Base-by-base conservation (phyloP, 2,113 vertebrate species). In the Suricata suricatta region DNA sequence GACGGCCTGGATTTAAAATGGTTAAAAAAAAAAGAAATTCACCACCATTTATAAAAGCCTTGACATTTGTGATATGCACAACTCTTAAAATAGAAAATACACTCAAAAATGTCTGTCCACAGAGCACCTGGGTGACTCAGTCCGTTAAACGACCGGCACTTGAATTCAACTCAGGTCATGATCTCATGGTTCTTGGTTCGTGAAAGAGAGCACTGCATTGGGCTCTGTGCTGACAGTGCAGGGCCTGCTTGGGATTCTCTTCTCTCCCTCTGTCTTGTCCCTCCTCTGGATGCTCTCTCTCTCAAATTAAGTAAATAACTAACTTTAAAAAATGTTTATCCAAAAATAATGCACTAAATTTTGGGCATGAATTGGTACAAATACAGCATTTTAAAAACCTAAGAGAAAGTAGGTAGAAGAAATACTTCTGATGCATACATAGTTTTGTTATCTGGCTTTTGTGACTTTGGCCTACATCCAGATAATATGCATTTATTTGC, bases 331-430 rank as follows among this genome's bases (percentile, higher is more conserved):
- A 92, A 47, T 41, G 13, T 80, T 38, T 81, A 41, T 23, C 29
- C 3, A 81, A 93, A 96, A 94, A 85, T 71, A 80, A 66, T n/a
- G 14, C 44, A 35, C n/a, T 93, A 63, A 81, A 79, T 38, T 93
- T 97, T 95, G 94, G 64, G 93, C 5, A 63, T 23, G 38, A 88
- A 80, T 33, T 84, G 19, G 29, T 13, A 81, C 31, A 85, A 52
- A 90, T 1, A 50, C 77, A 82, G 31, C 50, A 88, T 77, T 94
- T 95, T 85, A 66, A 72, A 88, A 95, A 76, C 21, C 64, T 44
- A 9, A 7, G 57, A 72, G 86, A 88, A 88, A 33, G 60, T 63
- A 84, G 44, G 60, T 63, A 84, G 33, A 38, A 50, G 41, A 96
- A 94, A 71, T 84, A 84, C 1, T 69, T 96, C 80, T 35, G 27